Percentiles rank a stretch among this genome's conserved stretches.
Evolutionary conservation across 2,797 vertebrate genomes (phyloP).

Genomic region (Leptoclinus maculatus): DNA sequence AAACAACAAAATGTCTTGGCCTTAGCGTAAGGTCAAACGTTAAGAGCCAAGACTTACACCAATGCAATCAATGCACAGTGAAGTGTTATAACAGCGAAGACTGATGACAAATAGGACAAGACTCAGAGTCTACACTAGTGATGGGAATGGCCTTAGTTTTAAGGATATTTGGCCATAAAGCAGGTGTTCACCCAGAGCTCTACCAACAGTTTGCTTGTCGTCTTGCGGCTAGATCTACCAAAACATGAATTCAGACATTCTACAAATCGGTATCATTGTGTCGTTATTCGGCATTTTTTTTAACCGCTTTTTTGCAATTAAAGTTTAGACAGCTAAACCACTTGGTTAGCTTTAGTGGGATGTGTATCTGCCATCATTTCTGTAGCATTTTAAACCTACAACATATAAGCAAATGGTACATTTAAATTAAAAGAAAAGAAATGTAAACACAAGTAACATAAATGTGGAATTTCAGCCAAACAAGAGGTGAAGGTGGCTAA

Average conservation of each 20-base stretch:
- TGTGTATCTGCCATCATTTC: not conserved
- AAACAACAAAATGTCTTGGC: slow-evolving; percentile 27
- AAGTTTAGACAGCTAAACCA: no score
- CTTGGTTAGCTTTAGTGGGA: no score
- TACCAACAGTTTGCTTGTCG: no score
- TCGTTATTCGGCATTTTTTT: no score
- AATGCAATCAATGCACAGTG: not conserved
- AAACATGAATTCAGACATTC: no score
- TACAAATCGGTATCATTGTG: no score
- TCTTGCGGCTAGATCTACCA: no score
- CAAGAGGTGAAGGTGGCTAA: not conserved
- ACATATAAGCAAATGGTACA: not conserved
- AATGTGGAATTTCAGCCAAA: not conserved
- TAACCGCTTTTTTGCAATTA: no score
- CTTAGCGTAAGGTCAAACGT: slow-evolving; percentile 16
- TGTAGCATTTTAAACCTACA: not conserved
- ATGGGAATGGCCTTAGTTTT: not conserved
- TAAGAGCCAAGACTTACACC: not conserved
- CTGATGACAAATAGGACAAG: not conserved
- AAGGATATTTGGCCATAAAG: not conserved
- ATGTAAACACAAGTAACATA: no score
- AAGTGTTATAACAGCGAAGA: slow-evolving; percentile 14
- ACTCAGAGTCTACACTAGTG: not conserved
- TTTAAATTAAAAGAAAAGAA: not conserved
- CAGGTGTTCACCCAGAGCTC: no score